These are phyloP conservation scores for Quadriops clusia DNA, from an alignment of 2,888 invertebrate species.

Conservation along the genomic window DNA sequence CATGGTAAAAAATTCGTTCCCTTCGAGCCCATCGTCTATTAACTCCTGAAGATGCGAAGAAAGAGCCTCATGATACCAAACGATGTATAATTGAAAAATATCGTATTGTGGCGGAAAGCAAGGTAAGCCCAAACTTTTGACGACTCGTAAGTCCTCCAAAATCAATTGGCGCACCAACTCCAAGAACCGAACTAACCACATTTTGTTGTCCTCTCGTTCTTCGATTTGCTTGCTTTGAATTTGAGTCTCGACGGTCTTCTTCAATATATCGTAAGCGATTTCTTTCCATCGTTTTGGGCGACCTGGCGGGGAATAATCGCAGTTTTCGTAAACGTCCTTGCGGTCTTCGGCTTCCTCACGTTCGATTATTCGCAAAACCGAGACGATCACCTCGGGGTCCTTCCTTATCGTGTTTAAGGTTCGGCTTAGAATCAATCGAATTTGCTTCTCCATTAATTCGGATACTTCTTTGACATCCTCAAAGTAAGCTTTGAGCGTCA, in stretches of 20 bases:
- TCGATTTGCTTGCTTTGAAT: constrained; percentile 94
- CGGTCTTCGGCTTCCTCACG: constrained; percentile 92
- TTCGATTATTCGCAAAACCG: constrained; percentile 90
- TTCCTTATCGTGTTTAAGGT: constrained; percentile 90
- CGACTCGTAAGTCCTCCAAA: constrained; percentile 81
- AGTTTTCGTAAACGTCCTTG: constrained; percentile 67
- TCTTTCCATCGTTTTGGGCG: constrained; percentile 86
- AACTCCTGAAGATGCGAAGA: constrained; percentile 64
- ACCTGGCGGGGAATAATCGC: constrained; percentile 87
- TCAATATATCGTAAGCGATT: constrained; percentile 72
- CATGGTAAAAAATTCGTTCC: constrained; percentile 92
- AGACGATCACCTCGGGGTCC: constrained; percentile 90
- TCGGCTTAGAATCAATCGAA: constrained; percentile 77
- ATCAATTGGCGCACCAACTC: constrained; percentile 77
- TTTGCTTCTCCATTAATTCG: constrained; percentile 77
- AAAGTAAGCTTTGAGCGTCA: constrained; percentile 91
- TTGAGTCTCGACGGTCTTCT: constrained; percentile 66
- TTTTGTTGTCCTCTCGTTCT: constrained; percentile 78
- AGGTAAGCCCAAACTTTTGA: constrained; percentile 78
- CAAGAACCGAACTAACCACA: constrained; percentile 91
- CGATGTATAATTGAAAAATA: constrained; percentile 81
- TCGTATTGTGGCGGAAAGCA: constrained; percentile 94
- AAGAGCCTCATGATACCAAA: constrained; percentile 86
- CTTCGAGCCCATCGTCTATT: constrained; percentile 76
- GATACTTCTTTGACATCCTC: constrained; percentile 89